phyloP scores from a whole-genome alignment of 2,888 invertebrate species.

The Yponomeuta malinellus region DNA sequence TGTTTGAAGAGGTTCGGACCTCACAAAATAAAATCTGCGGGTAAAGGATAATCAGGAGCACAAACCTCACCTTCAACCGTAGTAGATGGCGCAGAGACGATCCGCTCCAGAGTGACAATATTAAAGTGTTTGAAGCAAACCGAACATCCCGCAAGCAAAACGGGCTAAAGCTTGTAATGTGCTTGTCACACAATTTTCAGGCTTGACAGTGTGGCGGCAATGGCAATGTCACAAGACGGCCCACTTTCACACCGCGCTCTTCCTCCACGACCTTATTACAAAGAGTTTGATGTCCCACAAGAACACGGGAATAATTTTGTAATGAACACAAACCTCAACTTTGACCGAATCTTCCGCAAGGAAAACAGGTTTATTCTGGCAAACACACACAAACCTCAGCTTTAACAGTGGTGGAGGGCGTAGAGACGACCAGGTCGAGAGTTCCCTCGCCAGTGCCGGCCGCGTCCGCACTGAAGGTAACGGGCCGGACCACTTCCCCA shows the following conservation, averaged over 20 bases:
- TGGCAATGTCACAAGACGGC: constrained; percentile 82
- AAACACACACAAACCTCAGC: constrained; percentile 80
- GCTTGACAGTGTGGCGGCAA: constrained; percentile 86
- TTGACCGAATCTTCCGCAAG: too few relatives aligned
- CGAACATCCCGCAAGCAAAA: too few relatives aligned
- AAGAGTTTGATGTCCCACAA: too few relatives aligned
- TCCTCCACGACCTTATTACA: constrained; percentile 37
- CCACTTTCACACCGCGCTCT: constrained; percentile 32
- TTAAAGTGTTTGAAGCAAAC: neutral
- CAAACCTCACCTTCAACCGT: constrained; percentile 93
- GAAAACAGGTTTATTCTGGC: neutral
- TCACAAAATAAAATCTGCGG: too few relatives aligned
- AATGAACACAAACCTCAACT: too few relatives aligned
- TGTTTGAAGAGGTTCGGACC: too few relatives aligned
- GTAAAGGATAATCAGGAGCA: neutral
- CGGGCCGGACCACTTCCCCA: constrained; percentile 86
- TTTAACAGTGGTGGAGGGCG: constrained; percentile 90
- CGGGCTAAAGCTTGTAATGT: too few relatives aligned
- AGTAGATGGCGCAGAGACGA: constrained; percentile 90
- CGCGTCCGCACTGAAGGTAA: constrained; percentile 95
- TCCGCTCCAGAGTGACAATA: constrained; percentile 83
- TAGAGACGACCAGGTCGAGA: constrained; percentile 92
- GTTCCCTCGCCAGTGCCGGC: constrained; percentile 97
- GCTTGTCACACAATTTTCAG: constrained; percentile 78
- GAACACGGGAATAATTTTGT: too few relatives aligned